phyloP scores from a whole-genome alignment of 2,113 vertebrate species.

The Myotis brandtii region DNA sequence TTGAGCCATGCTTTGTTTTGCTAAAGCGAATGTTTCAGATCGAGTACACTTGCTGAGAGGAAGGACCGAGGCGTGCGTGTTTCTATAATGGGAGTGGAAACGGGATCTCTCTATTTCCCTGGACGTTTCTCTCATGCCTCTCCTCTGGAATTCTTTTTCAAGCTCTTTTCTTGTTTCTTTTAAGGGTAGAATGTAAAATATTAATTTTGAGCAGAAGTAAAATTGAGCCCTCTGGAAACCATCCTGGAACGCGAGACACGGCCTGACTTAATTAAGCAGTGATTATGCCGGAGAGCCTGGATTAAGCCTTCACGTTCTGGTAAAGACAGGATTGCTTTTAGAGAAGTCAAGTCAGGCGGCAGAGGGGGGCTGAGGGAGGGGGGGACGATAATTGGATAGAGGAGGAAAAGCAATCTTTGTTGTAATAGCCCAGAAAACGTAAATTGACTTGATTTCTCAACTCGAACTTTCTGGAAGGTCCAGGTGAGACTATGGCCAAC shows the following conservation, averaged over 20 bases:
- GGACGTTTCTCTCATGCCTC: not conserved
- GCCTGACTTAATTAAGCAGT: constrained; percentile 88
- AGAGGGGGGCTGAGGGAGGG: not conserved
- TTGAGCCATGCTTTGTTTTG: constrained; percentile 81
- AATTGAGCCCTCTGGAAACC: constrained; percentile 85
- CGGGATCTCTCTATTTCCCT: constrained; percentile 68
- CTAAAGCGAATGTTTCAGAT: constrained; percentile 81
- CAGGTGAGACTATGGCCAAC: not conserved
- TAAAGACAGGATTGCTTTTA: not conserved
- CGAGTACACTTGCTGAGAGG: constrained; percentile 78
- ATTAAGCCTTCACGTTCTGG: constrained; percentile 56
- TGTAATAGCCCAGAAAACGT: not conserved
- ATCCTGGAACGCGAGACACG: constrained; percentile 82
- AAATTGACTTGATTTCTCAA: constrained; percentile 4
- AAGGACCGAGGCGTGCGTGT: constrained; percentile 51
- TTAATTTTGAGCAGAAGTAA: constrained; percentile 87
- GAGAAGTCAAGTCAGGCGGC: constrained; percentile 38
- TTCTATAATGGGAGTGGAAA: constrained; percentile 69
- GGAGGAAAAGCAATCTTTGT: constrained; percentile 14
- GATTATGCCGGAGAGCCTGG: constrained; percentile 79
- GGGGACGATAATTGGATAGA: not conserved
- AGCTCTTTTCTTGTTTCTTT: constrained; percentile 67
- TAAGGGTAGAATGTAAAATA: constrained; percentile 82
- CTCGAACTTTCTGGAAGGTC: rapidly evolving
- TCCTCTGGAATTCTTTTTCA: constrained; percentile 5